phyloP scores from a whole-genome alignment of 2,888 invertebrate genomes.

The Hololepta plana region DNA sequence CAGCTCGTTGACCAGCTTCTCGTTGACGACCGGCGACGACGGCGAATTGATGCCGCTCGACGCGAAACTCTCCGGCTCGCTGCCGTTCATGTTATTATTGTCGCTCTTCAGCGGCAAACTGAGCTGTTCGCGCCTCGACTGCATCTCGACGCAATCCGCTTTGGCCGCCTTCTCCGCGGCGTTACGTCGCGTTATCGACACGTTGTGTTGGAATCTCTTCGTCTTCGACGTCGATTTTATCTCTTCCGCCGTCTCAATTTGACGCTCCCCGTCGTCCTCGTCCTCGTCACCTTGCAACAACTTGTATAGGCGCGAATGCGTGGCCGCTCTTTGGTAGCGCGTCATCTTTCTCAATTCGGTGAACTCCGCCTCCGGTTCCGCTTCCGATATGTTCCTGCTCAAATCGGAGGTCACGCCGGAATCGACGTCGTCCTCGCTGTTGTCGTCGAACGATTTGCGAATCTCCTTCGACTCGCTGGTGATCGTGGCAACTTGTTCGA shows the following conservation, averaged over 20 bases:
- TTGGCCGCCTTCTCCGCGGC: slow-evolving; percentile 15
- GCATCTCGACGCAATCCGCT: slow-evolving; percentile 23
- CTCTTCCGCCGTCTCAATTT: too few species aligned
- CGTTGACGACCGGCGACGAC: slow-evolving; percentile 29
- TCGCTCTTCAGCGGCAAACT: slow-evolving; percentile 33
- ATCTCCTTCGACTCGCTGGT: too few species aligned
- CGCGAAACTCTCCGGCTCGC: slow-evolving; percentile 32
- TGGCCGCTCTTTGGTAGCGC: slow-evolving; percentile 49
- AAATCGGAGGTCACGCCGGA: slow-evolving; percentile 54
- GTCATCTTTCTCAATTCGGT: slow-evolving; percentile 36
- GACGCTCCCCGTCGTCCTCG: slow-evolving; percentile 20
- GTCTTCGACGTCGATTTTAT: too few species aligned
- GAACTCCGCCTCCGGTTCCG: slow-evolving; percentile 44
- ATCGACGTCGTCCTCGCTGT: slow-evolving; percentile 40
- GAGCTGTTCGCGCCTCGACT: slow-evolving; percentile 30
- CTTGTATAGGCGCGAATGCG: slow-evolving; percentile 51
- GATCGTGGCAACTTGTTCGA: too few species aligned
- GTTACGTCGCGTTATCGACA: slow-evolving; percentile 13
- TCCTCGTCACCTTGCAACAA: slow-evolving; percentile 42
- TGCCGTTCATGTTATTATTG: slow-evolving; percentile 25
- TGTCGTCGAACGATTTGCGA: slow-evolving; percentile 25
- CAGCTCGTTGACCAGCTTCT: slow-evolving; percentile 36
- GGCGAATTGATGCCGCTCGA: slow-evolving; percentile 34
- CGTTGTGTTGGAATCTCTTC: slow-evolving; percentile 13
- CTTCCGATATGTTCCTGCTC: slow-evolving; percentile 46